Conservation (phyloP, 1,140 invertebrate species). For the Neodiprion pinetum region DNA sequence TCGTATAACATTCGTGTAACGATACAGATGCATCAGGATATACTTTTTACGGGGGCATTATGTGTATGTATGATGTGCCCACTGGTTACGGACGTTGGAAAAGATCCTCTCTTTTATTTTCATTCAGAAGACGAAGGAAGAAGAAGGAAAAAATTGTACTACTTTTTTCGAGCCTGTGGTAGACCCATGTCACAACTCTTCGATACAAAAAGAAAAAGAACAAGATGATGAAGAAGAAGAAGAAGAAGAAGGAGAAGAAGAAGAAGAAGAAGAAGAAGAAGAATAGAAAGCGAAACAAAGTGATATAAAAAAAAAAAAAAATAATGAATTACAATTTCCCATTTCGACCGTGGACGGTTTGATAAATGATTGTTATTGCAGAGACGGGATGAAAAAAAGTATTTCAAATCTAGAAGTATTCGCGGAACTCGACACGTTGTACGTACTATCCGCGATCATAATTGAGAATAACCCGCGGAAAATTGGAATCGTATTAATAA, state of each 20-base stretch:
- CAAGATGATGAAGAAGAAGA: neutral
- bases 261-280: neutral
- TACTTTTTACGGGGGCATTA: neutral
- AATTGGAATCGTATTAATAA: neutral
- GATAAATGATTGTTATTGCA: no score
- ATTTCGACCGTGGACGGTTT: no score
- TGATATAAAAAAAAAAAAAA: neutral
- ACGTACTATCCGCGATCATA: neutral
- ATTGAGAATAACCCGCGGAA: neutral
- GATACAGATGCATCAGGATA: neutral
- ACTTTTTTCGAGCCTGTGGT: slow-evolving; percentile 1
- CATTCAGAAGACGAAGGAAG: neutral
- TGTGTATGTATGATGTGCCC: neutral
- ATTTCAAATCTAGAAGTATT: no score
- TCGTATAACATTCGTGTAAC: no score
- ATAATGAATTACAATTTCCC: neutral
- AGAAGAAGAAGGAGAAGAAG: neutral
- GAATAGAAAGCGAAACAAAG: neutral
- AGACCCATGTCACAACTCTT: neutral
- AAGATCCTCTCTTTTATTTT: neutral
- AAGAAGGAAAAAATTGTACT: neutral
- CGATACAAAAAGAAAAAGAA: neutral
- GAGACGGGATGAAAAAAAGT: no score
- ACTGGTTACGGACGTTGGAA: neutral
- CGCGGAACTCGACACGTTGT: no score